These are phyloP conservation scores for Pseudochirops corinnae DNA, from an alignment of 2,797 vertebrate species.

Conservation along the genomic window DNA sequence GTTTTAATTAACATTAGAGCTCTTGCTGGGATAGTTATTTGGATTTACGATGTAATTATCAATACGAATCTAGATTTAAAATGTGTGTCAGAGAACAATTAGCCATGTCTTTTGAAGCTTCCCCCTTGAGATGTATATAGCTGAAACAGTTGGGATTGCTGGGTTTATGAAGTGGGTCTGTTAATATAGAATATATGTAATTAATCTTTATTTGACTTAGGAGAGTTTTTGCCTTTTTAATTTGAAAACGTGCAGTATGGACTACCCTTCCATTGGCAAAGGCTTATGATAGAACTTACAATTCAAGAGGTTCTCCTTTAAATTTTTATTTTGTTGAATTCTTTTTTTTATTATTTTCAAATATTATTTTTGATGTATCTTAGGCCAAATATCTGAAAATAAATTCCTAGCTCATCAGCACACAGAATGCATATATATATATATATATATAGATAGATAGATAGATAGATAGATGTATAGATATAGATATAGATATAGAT, in stretches of 20 bases:
- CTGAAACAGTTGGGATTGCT: slow-evolving; percentile 14
- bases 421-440: not conserved
- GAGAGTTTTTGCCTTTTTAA: slow-evolving; percentile 1
- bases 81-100: slow-evolving; percentile 42
- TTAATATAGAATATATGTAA: slow-evolving; percentile 22
- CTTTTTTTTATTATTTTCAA: not conserved
- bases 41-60: slow-evolving; percentile 63
- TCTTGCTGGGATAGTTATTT: slow-evolving; percentile 53
- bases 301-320: not conserved
- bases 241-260: not conserved
- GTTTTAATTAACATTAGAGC: slow-evolving; percentile 55
- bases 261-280: not conserved
- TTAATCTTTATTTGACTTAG: not conserved
- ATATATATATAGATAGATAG: too few relatives aligned
- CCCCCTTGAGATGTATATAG: slow-evolving; percentile 8
- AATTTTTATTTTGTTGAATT: not conserved
- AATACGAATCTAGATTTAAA: slow-evolving; percentile 46
- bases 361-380: not conserved
- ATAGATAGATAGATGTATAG: too few relatives aligned
- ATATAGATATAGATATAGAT: too few relatives aligned
- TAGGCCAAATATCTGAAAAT: not conserved
- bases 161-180: not conserved
- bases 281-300: not conserved
- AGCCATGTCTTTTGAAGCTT: slow-evolving; percentile 42
- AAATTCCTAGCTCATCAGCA: not conserved